Percentiles rank a stretch among this genome's conserved stretches.
These are phyloP conservation scores for Darevskia nairensis DNA, from an alignment of 2,797 vertebrate species.

Conservation along the genomic window DNA sequence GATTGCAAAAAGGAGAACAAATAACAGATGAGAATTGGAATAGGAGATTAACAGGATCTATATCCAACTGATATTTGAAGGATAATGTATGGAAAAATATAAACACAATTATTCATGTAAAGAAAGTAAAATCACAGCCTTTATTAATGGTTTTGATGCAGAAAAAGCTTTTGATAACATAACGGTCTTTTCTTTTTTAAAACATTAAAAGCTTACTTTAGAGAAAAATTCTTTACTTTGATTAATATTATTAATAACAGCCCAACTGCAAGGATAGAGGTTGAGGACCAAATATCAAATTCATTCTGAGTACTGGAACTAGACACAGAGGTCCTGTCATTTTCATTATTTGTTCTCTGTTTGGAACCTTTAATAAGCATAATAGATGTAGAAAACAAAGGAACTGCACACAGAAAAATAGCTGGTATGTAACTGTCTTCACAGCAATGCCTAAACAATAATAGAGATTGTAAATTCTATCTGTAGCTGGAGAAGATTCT, in stretches of 20 bases:
- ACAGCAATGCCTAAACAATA: not conserved
- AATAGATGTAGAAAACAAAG: not conserved
- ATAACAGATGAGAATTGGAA: not conserved
- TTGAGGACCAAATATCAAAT: conserved; percentile 2
- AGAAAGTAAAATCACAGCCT: not conserved
- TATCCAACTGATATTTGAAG: not conserved
- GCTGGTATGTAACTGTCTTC: not conserved
- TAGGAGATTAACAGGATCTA: not conserved
- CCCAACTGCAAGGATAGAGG: not conserved
- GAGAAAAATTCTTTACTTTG: not conserved
- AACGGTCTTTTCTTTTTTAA: not conserved
- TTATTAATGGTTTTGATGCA: not conserved
- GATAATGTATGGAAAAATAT: not conserved
- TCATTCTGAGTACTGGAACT: not conserved
- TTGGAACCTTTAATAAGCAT: not conserved
- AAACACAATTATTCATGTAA: not conserved
- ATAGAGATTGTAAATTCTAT: not conserved
- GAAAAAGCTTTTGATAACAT: conserved; percentile 5
- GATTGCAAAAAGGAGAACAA: not conserved
- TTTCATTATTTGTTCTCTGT: not conserved
- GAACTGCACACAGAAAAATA: not conserved
- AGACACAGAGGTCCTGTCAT: not conserved
- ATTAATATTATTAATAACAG: not conserved
- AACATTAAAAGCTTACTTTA: not conserved
- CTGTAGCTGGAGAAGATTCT: not conserved